These are phyloP conservation scores for Phalera bucephala DNA, from an alignment of 2,888 invertebrate genomes.

Conservation along the genomic window DNA sequence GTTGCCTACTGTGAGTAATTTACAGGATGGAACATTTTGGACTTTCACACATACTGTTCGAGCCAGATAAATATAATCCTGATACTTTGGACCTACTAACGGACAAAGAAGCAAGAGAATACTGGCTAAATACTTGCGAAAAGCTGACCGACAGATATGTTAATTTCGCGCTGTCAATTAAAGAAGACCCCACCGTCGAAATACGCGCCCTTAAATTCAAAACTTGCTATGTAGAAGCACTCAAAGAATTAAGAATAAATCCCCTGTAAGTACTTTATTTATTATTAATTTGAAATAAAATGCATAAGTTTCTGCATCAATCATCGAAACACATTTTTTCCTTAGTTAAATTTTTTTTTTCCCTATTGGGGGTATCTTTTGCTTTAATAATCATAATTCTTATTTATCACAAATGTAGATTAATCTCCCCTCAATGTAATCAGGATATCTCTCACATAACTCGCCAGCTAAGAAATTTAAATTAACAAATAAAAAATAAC, in stretches of 20 bases:
- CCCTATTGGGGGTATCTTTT: too few species aligned
- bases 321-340: too few species aligned
- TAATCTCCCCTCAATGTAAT: too few species aligned
- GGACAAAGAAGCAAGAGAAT: conserved; percentile 92
- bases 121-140: conserved; percentile 97
- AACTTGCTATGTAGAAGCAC: conserved; percentile 90
- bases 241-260: conserved; percentile 89
- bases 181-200: conserved; percentile 88
- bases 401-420: too few species aligned
- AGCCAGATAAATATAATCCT: conserved; percentile 92
- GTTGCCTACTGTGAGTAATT: conserved; percentile 27
- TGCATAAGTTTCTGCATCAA: too few species aligned
- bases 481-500: too few species aligned
- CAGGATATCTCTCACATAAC: too few species aligned
- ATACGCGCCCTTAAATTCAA: conserved; percentile 92
- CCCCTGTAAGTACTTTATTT: conserved; percentile 86
- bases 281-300: conserved; percentile 7
- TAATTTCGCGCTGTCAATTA: conserved; percentile 90
- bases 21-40: conserved; percentile 73
- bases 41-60: conserved; percentile 85
- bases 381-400: too few species aligned
- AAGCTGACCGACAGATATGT: conserved; percentile 93
- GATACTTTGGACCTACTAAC: conserved; percentile 95
- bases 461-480: too few species aligned
- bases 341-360: too few species aligned